phyloP scores from a whole-genome alignment of 2,888 invertebrate species.

The Zele albiditarsus region DNA sequence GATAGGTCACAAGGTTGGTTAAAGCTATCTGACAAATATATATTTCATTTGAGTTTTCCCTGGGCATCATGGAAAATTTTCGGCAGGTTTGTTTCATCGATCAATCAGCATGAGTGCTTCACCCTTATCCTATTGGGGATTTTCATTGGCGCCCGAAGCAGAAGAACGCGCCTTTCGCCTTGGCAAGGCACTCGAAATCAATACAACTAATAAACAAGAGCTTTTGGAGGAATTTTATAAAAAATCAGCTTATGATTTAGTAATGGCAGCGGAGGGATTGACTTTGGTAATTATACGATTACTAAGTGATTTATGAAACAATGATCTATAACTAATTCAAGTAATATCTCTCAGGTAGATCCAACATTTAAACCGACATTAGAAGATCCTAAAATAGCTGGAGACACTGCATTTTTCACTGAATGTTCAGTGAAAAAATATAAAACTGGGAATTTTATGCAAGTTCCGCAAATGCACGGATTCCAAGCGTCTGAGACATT shows the following conservation, averaged over 20 bases:
- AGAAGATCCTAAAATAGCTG: slow-evolving; percentile 71
- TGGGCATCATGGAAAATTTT: neutral
- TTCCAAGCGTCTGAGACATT: slow-evolving; percentile 72
- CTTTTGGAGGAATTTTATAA: slow-evolving; percentile 70
- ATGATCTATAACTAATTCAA: too few species aligned
- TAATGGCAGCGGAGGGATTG: too few species aligned
- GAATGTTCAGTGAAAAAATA: slow-evolving; percentile 72
- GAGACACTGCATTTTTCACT: slow-evolving; percentile 73
- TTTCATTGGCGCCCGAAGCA: slow-evolving; percentile 44
- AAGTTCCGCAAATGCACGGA: slow-evolving; percentile 75
- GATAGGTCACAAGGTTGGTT: slow-evolving; percentile 53
- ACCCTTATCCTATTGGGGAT: slow-evolving; percentile 74
- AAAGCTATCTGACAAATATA: neutral
- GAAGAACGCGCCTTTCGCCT: slow-evolving; percentile 64
- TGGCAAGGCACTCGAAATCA: slow-evolving; percentile 63
- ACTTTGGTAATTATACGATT: too few species aligned
- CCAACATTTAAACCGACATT: slow-evolving; percentile 74
- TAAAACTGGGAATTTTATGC: slow-evolving; percentile 71
- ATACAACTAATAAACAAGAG: slow-evolving; percentile 60
- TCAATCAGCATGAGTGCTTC: slow-evolving; percentile 76
- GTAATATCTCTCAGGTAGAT: too few species aligned
- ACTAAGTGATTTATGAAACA: neutral
- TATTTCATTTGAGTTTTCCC: neutral
- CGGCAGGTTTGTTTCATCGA: slow-evolving; percentile 74
- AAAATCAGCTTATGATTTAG: slow-evolving; percentile 56